Percentiles rank a stretch among this genome's conserved stretches.
Conservation (phyloP, 2,113 vertebrate genomes). For the Brachyhypopomus gauderio region DNA sequence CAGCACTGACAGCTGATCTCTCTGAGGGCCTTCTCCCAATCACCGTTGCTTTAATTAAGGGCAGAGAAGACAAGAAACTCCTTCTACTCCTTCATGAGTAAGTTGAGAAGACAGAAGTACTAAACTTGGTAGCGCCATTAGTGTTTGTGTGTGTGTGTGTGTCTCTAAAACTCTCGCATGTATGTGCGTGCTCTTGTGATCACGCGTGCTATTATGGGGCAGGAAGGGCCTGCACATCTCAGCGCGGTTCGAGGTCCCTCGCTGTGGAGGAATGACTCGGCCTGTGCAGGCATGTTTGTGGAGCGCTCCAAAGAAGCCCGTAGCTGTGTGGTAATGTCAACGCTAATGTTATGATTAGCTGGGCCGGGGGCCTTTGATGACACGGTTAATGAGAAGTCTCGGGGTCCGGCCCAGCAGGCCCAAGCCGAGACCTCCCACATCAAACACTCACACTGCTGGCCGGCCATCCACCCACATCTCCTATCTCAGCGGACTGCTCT, state of each 20-base stretch:
- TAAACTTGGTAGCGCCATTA: background rate
- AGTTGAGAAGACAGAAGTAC: constrained; percentile 58
- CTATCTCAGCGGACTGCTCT: constrained; percentile 46
- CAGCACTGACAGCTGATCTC: constrained; percentile 80
- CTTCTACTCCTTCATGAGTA: constrained; percentile 86
- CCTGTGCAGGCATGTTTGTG: constrained; percentile 90
- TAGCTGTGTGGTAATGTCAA: constrained; percentile 94
- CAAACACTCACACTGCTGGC: constrained; percentile 77
- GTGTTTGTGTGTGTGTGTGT: constrained; percentile 7
- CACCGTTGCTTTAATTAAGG: constrained; percentile 94
- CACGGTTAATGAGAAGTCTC: constrained; percentile 96
- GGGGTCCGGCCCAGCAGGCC: constrained; percentile 85
- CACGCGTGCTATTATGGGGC: constrained; percentile 27
- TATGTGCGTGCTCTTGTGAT: constrained; percentile 26
- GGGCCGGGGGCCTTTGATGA: constrained; percentile 91
- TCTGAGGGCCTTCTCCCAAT: constrained; percentile 81
- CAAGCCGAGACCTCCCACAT: constrained; percentile 95
- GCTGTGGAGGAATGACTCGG: constrained; percentile 77
- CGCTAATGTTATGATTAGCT: constrained; percentile 95
- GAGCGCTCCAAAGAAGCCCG: constrained; percentile 84
- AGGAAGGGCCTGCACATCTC: constrained; percentile 25
- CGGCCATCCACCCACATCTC: constrained; percentile 55
- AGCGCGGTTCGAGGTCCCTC: constrained; percentile 38
- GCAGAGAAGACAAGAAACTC: constrained; percentile 84
- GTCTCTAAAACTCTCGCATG: background rate